Conservation (phyloP, 1,140 invertebrate species). For the Aphelinus atriplicis region DNA sequence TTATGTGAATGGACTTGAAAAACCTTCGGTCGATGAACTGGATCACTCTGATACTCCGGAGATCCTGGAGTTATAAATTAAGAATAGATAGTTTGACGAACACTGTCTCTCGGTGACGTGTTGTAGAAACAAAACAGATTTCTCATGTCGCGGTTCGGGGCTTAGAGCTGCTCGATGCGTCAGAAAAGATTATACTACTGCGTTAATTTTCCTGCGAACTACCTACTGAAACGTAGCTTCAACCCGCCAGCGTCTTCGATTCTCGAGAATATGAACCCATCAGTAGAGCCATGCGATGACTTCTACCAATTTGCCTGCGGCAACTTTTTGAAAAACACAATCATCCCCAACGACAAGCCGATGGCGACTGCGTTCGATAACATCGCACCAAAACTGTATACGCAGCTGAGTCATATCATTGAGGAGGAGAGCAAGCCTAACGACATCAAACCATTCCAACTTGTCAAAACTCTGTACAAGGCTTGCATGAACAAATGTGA, state of each 20-base stretch:
- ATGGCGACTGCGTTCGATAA: conserved; percentile 82
- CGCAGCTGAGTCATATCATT: conserved; percentile 79
- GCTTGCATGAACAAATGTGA: conserved; percentile 88
- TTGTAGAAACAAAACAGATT: no score
- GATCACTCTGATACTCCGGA: no score
- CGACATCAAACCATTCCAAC: conserved; percentile 77
- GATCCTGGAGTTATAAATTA: no score
- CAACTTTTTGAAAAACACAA: conserved; percentile 58
- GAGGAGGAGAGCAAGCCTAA: conserved; percentile 72
- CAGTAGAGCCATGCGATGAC: conserved; percentile 79
- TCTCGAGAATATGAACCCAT: conserved; percentile 67
- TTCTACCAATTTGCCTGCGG: conserved; percentile 81
- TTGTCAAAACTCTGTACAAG: conserved; percentile 81
- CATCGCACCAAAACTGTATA: conserved; percentile 80
- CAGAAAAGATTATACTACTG: no score
- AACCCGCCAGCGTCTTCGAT: conserved; percentile 63
- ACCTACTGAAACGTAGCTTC: no score
- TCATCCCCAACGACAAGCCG: conserved; percentile 80
- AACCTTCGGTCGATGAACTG: no score
- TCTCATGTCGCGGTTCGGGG: no score
- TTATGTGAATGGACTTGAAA: no score
- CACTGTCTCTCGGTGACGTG: no score
- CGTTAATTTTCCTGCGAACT: no score
- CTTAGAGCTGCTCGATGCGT: no score
- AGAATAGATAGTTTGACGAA: no score